These are phyloP conservation scores for Rafetus swinhoei DNA, from an alignment of 2,113 vertebrate species.

Conservation along the genomic window DNA sequence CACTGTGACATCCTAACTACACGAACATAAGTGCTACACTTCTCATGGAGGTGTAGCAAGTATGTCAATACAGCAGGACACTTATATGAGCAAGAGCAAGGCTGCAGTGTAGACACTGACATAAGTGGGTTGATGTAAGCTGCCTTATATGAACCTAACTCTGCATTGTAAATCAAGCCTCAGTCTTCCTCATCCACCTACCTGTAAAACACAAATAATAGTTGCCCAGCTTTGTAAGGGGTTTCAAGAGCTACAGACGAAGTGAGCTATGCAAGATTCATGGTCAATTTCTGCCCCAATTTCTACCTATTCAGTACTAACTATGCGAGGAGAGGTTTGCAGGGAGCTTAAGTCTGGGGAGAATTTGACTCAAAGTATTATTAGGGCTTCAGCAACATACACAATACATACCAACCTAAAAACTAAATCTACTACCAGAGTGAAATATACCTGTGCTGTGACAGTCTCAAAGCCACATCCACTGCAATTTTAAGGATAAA, in stretches of 20 bases:
- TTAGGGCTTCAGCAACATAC: neutral
- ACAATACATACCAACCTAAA: neutral
- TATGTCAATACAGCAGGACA: no score
- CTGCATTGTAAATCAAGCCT: neutral
- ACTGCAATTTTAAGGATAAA: neutral
- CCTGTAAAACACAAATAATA: neutral
- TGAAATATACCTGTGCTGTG: neutral
- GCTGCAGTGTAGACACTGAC: no score
- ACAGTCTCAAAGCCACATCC: fast-evolving
- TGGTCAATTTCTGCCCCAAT: neutral
- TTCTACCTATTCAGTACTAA: neutral
- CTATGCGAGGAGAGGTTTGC: neutral
- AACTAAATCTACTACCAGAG: neutral
- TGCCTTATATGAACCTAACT: no score
- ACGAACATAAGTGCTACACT: no score
- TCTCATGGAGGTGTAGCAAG: no score
- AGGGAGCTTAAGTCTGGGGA: neutral
- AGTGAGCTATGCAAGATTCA: neutral
- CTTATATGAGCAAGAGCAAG: no score
- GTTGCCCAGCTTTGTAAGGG: neutral
- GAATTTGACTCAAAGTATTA: neutral
- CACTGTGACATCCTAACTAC: no score
- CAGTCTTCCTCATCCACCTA: neutral
- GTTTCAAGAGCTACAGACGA: no score
- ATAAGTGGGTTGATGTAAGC: no score